Conservation (phyloP, 2,113 vertebrate species). For the Athene noctua region DNA sequence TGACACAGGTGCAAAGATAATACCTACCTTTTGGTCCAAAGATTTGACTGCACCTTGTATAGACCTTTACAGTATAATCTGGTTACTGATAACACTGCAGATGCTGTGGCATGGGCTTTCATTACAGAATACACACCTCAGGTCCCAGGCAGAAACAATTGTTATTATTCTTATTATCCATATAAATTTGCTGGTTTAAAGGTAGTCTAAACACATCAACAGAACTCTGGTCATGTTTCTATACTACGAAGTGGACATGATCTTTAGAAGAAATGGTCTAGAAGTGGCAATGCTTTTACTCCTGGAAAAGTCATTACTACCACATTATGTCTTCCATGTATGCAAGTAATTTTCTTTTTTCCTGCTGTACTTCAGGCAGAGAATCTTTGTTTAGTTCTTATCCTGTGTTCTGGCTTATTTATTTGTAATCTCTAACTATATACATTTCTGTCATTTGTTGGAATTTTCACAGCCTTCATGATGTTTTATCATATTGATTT, state of each 20-base stretch:
- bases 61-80: not conserved
- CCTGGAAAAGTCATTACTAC: not conserved
- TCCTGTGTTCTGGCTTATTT: not conserved
- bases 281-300: not conserved
- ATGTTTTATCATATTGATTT: not conserved
- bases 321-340: not conserved
- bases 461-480: not conserved
- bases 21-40: not conserved
- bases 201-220: not conserved
- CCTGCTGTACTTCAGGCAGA: not conserved
- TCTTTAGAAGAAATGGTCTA: not conserved
- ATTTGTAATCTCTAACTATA: not conserved
- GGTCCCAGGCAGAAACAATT: not conserved
- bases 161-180: not conserved
- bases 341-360: not conserved
- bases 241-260: not conserved
- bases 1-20: not conserved
- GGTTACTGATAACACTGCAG: not conserved
- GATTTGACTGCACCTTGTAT: not conserved
- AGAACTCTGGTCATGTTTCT: not conserved
- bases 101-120: not conserved
- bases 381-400: not conserved
- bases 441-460: rapidly evolving
- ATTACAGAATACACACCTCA: not conserved
- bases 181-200: not conserved